phyloP scores from a whole-genome alignment of 2,797 vertebrate genomes.

The Enteromius paludinosus region DNA sequence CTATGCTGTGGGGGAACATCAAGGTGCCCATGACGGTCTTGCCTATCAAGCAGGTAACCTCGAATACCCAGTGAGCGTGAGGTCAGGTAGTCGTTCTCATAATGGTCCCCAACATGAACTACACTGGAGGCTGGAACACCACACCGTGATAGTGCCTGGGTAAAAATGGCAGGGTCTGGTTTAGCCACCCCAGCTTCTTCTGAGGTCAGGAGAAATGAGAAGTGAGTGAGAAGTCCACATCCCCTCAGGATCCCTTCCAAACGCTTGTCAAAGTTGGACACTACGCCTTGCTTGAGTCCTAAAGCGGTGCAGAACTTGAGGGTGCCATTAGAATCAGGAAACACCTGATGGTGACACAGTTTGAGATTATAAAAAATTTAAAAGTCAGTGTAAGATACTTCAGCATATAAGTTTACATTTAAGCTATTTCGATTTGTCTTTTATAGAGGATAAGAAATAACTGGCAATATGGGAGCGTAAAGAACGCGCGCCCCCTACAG shows the following conservation, averaged over 20 bases:
- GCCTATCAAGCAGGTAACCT: constrained; percentile 81
- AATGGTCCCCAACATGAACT: constrained; percentile 88
- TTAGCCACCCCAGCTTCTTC: constrained; percentile 85
- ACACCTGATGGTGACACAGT: constrained; percentile 67
- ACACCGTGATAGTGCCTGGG: constrained; percentile 78
- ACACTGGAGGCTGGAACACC: constrained; percentile 69
- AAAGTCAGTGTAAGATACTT: background rate
- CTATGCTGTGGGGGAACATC: constrained; percentile 71
- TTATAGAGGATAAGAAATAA: background rate
- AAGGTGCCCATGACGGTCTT: constrained; percentile 51
- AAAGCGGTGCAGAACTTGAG: constrained; percentile 77
- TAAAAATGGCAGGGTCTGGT: constrained; percentile 84
- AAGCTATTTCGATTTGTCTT: background rate
- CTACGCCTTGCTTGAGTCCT: constrained; percentile 83
- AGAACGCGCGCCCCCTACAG: background rate
- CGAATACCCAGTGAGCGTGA: constrained; percentile 85
- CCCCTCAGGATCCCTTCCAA: constrained; percentile 80
- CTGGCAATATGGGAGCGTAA: background rate
- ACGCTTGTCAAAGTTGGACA: constrained; percentile 93
- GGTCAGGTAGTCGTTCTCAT: constrained; percentile 84
- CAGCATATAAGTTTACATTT: too few relatives aligned
- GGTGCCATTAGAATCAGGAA: constrained; percentile 81
- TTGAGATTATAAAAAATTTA: constrained; percentile 14
- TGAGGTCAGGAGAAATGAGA: constrained; percentile 89
- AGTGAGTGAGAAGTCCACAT: constrained; percentile 82